Base-by-base conservation (phyloP, 2,888 invertebrate species). In the Drosophila seclusa region DNA sequence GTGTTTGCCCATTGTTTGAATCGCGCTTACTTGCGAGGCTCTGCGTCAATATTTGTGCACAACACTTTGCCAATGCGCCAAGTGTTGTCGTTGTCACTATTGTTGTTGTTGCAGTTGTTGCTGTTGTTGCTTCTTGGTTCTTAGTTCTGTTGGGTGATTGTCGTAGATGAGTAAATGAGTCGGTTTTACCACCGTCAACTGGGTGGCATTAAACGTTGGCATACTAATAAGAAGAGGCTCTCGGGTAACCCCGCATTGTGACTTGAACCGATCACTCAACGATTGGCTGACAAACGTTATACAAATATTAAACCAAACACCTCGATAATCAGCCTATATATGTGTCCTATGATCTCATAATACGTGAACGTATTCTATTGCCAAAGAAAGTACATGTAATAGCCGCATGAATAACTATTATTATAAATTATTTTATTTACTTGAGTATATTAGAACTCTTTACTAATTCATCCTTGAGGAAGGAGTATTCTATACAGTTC, bases 1-100 rank as follows among this genome's bases (percentile, higher is more conserved):
- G 77, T 90, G 80, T 83, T 90, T 90, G 77, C 58, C 68, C 88
- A 85, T 90, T 89, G 90, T 89, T 85, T 90, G 86, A 85, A 82
- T 90, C 88, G 80, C 90, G 91, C 86, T 91, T 89, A 83, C 90
- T 90, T 90, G 89, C 91, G 86, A 91, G 85, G 90, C 86, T 85
- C 88, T 76, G 71, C 60, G 88, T 82, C 81, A 91, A 90, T 83
- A 89, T 89, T 89, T 83, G 79, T 24, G 61, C 84, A 75, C 90
- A 90, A 87, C 90, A 86, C 89, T 89, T 87, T 87, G 85, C 90
- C 90, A 86, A 86, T 90, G 90, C 78, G 90, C 86, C 84, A 90
- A 84, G 90, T 90, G 88, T 76, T 74, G 27, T 38, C 38, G 73
- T 78, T 42, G 68, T 34, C 34, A 57, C 21, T 36, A 24, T 69